phyloP scores from a whole-genome alignment of 2,797 vertebrate genomes.

The Cyclopterus lumpus region DNA sequence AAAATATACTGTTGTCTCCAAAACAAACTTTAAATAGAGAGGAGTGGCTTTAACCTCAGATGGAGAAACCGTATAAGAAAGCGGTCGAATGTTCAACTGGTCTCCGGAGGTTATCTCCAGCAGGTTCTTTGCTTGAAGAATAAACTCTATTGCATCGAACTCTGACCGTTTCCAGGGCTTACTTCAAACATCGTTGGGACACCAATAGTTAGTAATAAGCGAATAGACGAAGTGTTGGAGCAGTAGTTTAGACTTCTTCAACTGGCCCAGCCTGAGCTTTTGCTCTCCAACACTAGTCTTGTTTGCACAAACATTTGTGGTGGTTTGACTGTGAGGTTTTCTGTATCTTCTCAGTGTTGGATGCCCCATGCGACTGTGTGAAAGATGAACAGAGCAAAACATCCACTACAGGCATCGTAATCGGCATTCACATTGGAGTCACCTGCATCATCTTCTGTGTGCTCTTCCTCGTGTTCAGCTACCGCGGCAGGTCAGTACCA shows the following conservation, averaged over 20 bases:
- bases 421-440: slow-evolving; percentile 97
- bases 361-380: slow-evolving; percentile 91
- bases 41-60: background rate
- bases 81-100: too few species aligned
- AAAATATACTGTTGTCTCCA: too few species aligned
- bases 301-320: background rate
- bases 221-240: too few species aligned
- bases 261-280: too few species aligned
- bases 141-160: too few species aligned
- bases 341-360: slow-evolving; percentile 84
- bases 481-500: slow-evolving; percentile 90
- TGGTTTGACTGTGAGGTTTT: slow-evolving; percentile 26
- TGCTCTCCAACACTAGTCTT: background rate
- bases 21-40: background rate
- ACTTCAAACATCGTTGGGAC: too few species aligned
- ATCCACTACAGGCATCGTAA: slow-evolving; percentile 94
- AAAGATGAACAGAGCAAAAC: slow-evolving; percentile 92
- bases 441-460: slow-evolving; percentile 98
- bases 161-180: too few species aligned
- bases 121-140: too few species aligned
- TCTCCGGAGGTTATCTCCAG: too few species aligned
- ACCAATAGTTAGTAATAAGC: too few species aligned
- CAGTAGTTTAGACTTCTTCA: too few species aligned
- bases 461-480: slow-evolving; percentile 97
- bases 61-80: too few species aligned